phyloP scores from a whole-genome alignment of 2,888 invertebrate genomes.

The Phorcus lineatus region DNA sequence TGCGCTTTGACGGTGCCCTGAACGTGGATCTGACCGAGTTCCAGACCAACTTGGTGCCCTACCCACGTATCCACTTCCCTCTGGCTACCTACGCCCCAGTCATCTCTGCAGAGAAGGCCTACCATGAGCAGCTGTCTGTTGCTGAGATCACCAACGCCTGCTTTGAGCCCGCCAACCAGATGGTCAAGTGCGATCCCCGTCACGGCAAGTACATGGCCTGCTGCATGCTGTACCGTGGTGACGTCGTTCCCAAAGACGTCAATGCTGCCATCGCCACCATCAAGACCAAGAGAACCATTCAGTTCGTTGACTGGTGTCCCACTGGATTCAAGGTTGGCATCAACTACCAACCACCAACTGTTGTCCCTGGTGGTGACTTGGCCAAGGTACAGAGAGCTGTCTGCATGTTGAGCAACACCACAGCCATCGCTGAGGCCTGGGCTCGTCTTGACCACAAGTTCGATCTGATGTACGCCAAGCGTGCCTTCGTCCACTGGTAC shows the following conservation, averaged over 20 bases:
- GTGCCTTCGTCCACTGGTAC: too few relatives aligned
- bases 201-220: conserved; percentile 87
- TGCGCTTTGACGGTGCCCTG: conserved; percentile 77
- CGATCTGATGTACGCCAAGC: too few relatives aligned
- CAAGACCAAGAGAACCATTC: too few relatives aligned
- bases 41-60: conserved; percentile 76
- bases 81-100: conserved; percentile 82
- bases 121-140: conserved; percentile 85
- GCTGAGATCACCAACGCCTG: conserved; percentile 80
- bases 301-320: too few relatives aligned
- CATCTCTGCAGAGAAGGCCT: conserved; percentile 75
- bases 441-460: too few relatives aligned
- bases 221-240: conserved; percentile 88
- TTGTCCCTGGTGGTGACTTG: too few relatives aligned
- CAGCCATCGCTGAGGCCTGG: too few relatives aligned
- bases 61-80: conserved; percentile 86
- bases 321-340: too few relatives aligned
- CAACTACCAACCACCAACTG: too few relatives aligned
- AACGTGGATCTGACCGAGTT: conserved; percentile 78
- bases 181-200: conserved; percentile 84
- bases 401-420: too few relatives aligned
- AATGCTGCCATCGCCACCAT: conserved; percentile 42
- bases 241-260: conserved; percentile 74
- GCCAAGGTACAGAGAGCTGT: too few relatives aligned
- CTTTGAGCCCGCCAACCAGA: conserved; percentile 89